Evolutionary conservation across 2,888 invertebrate genomes (phyloP).

Genomic region (Brachyptera putata): DNA sequence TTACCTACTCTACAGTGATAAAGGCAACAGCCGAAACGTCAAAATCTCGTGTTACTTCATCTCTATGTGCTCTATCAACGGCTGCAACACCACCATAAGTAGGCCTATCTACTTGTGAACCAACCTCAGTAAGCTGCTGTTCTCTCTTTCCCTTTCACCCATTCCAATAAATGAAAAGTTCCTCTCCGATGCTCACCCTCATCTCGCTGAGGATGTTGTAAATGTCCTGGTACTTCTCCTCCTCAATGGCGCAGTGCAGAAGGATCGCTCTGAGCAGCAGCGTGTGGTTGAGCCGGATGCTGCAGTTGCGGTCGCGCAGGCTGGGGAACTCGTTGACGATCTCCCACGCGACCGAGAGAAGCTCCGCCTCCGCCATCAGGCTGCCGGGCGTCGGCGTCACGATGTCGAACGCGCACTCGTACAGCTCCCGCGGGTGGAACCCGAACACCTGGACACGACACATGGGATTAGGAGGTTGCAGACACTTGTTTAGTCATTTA

Average conservation of each 20-base stretch:
- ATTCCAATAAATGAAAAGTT: no score
- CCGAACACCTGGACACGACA: conserved; percentile 50
- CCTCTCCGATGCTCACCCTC: conserved; percentile 38
- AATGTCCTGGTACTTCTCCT: conserved; percentile 45
- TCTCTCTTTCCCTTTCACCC: no score
- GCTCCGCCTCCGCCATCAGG: conserved; percentile 79
- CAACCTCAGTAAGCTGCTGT: no score
- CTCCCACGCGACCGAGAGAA: conserved; percentile 73
- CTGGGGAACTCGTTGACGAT: conserved; percentile 64
- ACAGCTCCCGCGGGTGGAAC: conserved; percentile 82
- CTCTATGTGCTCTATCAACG: no score
- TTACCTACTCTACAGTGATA: no score
- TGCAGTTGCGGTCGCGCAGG: conserved; percentile 59
- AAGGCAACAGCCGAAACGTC: no score
- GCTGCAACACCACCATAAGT: no score
- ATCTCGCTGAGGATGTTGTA: conserved; percentile 39
- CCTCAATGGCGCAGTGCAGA: conserved; percentile 73
- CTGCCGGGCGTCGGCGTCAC: conserved; percentile 70
- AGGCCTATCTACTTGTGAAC: no score
- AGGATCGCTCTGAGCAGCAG: conserved; percentile 70
- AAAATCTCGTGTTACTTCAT: no score
- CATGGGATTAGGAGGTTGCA: no score
- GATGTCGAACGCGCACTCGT: conserved; percentile 92
- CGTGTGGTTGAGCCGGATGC: conserved; percentile 75
- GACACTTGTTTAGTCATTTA: neutral